These are phyloP conservation scores for Papilio dardanus DNA, from an alignment of 1,140 invertebrate species.

Conservation along the genomic window DNA sequence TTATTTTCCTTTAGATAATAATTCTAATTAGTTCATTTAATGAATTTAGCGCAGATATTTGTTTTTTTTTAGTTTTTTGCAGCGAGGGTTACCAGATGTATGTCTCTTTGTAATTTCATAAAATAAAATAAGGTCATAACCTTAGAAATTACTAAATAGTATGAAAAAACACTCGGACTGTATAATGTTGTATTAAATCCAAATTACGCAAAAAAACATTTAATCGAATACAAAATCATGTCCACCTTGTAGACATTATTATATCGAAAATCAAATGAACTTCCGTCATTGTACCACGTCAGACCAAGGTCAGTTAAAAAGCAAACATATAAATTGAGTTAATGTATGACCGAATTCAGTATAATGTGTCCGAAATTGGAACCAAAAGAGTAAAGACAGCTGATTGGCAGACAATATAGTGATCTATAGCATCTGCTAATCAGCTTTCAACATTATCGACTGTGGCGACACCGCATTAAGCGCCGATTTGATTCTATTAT, in stretches of 20 bases:
- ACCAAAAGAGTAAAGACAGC: background rate
- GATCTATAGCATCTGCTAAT: background rate
- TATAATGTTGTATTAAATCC: too few relatives aligned
- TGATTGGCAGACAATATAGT: background rate
- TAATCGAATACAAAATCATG: conserved; percentile 1
- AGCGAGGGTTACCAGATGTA: too few relatives aligned
- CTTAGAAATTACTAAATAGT: background rate
- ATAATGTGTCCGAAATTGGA: background rate
- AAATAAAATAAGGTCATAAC: too few relatives aligned
- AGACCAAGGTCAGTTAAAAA: background rate
- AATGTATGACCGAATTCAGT: background rate
- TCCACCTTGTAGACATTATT: background rate
- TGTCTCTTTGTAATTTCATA: too few relatives aligned
- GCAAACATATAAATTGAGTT: background rate
- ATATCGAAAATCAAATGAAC: background rate
- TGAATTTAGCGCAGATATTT: background rate
- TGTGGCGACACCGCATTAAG: background rate
- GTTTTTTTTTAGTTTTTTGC: background rate
- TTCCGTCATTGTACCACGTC: background rate
- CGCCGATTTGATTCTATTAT: background rate
- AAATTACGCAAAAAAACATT: background rate
- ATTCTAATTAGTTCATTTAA: background rate
- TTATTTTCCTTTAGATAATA: background rate
- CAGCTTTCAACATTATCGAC: background rate
- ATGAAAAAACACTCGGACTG: background rate